These are phyloP conservation scores for Ivindomyrus marchei DNA, from an alignment of 2,113 vertebrate genomes.

Conservation along the genomic window DNA sequence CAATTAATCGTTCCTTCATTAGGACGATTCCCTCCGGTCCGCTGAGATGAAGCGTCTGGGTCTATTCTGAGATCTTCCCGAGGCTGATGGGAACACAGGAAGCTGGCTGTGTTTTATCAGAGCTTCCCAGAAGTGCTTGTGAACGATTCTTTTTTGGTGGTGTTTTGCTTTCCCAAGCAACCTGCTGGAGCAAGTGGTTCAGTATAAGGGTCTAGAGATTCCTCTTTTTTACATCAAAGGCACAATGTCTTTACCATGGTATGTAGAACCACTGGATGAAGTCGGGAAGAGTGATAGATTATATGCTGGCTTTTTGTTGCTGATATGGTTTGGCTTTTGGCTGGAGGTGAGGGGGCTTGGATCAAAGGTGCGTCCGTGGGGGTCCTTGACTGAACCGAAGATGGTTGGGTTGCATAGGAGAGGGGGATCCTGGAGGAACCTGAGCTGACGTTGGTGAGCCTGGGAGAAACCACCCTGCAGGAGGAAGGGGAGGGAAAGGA, in stretches of 20 bases:
- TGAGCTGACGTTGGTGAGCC: slow-evolving; percentile 70
- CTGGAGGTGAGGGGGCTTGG: background rate
- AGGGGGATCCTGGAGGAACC: slow-evolving; percentile 85
- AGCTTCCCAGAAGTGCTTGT: background rate
- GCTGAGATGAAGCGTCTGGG: background rate
- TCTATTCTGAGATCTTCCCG: background rate
- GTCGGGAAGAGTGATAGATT: background rate
- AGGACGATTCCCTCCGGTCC: background rate
- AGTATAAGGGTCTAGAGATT: background rate
- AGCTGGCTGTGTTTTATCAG: background rate
- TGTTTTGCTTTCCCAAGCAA: background rate
- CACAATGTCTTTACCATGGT: background rate
- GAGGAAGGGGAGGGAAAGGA: slow-evolving; percentile 50
- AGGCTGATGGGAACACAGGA: background rate
- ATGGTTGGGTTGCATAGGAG: slow-evolving; percentile 51
- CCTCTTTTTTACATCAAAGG: background rate
- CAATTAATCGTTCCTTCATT: slow-evolving; percentile 23
- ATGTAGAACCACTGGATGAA: background rate
- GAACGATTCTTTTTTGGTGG: background rate
- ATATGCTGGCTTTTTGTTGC: background rate
- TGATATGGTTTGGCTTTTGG: background rate
- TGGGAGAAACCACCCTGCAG: slow-evolving; percentile 62
- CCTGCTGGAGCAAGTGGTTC: background rate
- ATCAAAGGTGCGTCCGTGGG: background rate
- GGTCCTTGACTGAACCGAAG: background rate